Percentiles rank a stretch among this genome's conserved stretches.
Evolutionary conservation across 1,140 invertebrate species (phyloP).

Genomic region (Drosophila takahashii): DNA sequence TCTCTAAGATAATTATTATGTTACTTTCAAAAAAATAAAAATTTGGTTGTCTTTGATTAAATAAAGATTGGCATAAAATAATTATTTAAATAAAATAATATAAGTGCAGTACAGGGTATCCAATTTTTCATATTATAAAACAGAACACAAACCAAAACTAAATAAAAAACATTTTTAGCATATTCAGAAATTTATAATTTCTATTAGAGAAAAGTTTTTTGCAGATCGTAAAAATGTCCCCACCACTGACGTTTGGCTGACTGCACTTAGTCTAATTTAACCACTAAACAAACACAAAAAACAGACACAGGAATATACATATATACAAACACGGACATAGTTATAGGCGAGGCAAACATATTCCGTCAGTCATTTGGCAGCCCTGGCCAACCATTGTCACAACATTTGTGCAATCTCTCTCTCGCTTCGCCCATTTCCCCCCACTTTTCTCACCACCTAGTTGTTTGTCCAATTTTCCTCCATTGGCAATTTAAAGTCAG

Average conservation of each 20-base stretch:
- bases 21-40: too few relatives aligned
- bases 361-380: constrained; percentile 70
- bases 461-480: constrained; percentile 5
- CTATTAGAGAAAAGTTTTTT: constrained; percentile 59
- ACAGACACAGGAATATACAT: constrained; percentile 29
- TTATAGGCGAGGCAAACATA: constrained; percentile 22
- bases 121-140: not conserved
- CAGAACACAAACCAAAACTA: not conserved
- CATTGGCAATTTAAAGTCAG: constrained; percentile 60
- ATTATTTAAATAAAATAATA: too few relatives aligned
- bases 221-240: constrained; percentile 59
- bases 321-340: constrained; percentile 10
- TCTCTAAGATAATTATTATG: too few relatives aligned
- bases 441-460: not conserved
- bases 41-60: too few relatives aligned
- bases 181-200: constrained; percentile 58
- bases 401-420: constrained; percentile 58
- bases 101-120: too few relatives aligned
- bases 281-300: constrained; percentile 59
- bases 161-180: not conserved
- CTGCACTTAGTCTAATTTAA: constrained; percentile 80
- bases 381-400: constrained; percentile 58
- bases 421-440: not conserved
- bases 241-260: constrained; percentile 50
- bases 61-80: too few relatives aligned